These are phyloP conservation scores for Alentia gelatinosa DNA, from an alignment of 2,888 invertebrate species.

Conservation along the genomic window DNA sequence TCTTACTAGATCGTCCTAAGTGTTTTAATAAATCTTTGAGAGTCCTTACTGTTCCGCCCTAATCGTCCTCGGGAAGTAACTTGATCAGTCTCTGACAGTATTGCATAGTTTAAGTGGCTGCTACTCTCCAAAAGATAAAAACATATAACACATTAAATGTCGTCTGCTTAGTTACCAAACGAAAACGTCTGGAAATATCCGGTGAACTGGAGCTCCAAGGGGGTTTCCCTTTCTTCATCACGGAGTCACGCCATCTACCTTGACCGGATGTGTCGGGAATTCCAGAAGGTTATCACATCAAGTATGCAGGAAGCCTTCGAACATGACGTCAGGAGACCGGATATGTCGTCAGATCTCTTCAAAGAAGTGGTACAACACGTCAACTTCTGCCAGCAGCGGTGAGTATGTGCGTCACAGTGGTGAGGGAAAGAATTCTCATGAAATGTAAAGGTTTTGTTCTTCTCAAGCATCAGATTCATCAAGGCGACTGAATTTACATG, in stretches of 20 bases:
- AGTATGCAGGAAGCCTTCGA: slow-evolving; percentile 62
- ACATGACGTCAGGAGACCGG: slow-evolving; percentile 57
- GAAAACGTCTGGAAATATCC: slow-evolving; percentile 63
- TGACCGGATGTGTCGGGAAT: slow-evolving; percentile 72
- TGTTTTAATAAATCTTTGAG: no score
- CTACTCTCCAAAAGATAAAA: no score
- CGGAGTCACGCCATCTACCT: slow-evolving; percentile 72
- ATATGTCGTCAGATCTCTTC: slow-evolving; percentile 49
- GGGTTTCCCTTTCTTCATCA: slow-evolving; percentile 67
- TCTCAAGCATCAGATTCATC: no score
- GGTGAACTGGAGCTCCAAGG: slow-evolving; percentile 70
- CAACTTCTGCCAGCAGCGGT: slow-evolving; percentile 73
- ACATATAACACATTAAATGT: no score
- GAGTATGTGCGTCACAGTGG: neutral
- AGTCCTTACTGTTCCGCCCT: no score
- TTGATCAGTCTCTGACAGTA: no score
- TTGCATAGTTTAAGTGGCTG: no score
- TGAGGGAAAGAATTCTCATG: neutral
- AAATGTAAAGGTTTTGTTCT: no score
- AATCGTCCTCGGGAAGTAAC: no score
- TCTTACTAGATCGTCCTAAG: no score
- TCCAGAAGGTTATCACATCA: slow-evolving; percentile 65
- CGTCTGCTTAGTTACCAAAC: slow-evolving; percentile 50
- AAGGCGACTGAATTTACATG: no score
- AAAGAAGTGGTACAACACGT: slow-evolving; percentile 68